Conservation (phyloP, 2,888 invertebrate species). For the Artemia sinica region DNA sequence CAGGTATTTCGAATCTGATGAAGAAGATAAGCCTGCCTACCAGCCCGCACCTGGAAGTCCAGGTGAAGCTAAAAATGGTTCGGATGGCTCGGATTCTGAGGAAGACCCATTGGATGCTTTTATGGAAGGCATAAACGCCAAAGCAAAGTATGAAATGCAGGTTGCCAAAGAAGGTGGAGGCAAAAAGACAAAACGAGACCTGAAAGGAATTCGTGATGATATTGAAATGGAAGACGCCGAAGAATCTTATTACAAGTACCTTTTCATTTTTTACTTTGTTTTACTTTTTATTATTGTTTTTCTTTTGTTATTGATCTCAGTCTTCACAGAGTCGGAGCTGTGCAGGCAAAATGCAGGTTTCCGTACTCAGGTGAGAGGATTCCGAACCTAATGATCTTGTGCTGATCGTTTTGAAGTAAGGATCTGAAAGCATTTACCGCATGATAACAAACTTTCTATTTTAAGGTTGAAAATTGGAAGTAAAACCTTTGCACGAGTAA, state of each 20-base stretch:
- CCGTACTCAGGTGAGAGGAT: no score
- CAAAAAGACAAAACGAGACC: constrained; percentile 24
- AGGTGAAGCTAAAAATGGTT: constrained; percentile 27
- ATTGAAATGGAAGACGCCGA: constrained; percentile 94
- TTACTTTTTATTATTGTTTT: neutral
- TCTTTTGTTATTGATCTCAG: neutral
- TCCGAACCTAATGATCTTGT: no score
- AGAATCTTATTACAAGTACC: constrained; percentile 73
- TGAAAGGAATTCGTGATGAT: constrained; percentile 67
- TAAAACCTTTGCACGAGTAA: no score
- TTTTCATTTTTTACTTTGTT: constrained; percentile 45
- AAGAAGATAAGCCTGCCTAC: no score
- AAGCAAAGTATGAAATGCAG: constrained; percentile 35
- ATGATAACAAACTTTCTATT: no score
- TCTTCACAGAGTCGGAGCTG: no score
- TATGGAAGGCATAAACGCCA: constrained; percentile 86
- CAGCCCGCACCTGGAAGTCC: constrained; percentile 38
- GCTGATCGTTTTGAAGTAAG: no score
- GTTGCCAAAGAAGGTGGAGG: constrained; percentile 9
- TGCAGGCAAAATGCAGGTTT: no score
- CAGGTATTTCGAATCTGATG: no score
- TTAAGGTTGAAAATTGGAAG: no score
- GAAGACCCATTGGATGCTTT: constrained; percentile 95
- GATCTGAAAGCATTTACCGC: no score
- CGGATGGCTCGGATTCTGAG: constrained; percentile 51